Evolutionary conservation across 2,888 invertebrate species (phyloP).

Genomic region (Fissipunctia ypsillon): DNA sequence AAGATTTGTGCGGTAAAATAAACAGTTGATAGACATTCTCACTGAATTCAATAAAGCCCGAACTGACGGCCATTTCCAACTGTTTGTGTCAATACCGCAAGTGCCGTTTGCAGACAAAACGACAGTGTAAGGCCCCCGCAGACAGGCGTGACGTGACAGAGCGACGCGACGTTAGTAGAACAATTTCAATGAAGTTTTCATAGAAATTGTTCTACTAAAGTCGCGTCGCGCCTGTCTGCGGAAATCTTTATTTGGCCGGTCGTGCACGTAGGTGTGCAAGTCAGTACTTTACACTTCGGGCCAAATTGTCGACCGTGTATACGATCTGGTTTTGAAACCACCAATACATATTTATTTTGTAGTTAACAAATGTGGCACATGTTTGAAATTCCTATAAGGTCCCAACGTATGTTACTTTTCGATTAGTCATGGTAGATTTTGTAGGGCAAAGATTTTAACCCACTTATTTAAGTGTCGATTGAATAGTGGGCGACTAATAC

Average conservation of each 20-base stretch:
- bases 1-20: constrained; percentile 45
- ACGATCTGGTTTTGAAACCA: background rate
- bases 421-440: constrained; percentile 50
- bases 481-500: constrained; percentile 36
- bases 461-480: constrained; percentile 43
- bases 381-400: constrained; percentile 40
- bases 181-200: too few species aligned
- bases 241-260: constrained; percentile 9
- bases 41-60: constrained; percentile 42
- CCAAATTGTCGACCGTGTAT: constrained; percentile 34
- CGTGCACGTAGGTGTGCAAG: constrained; percentile 17
- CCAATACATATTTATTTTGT: constrained; percentile 38
- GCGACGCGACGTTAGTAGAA: too few species aligned
- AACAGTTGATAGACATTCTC: constrained; percentile 27
- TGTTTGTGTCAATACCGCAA: constrained; percentile 48
- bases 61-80: constrained; percentile 34
- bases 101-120: constrained; percentile 30
- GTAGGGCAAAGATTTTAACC: constrained; percentile 61
- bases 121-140: background rate
- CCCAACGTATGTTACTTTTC: constrained; percentile 40
- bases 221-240: too few species aligned
- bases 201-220: too few species aligned
- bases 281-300: constrained; percentile 17
- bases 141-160: too few species aligned
- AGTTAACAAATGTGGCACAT: constrained; percentile 34